Conservation (phyloP, 2,113 vertebrate species). For the Ciconia stormi region DNA sequence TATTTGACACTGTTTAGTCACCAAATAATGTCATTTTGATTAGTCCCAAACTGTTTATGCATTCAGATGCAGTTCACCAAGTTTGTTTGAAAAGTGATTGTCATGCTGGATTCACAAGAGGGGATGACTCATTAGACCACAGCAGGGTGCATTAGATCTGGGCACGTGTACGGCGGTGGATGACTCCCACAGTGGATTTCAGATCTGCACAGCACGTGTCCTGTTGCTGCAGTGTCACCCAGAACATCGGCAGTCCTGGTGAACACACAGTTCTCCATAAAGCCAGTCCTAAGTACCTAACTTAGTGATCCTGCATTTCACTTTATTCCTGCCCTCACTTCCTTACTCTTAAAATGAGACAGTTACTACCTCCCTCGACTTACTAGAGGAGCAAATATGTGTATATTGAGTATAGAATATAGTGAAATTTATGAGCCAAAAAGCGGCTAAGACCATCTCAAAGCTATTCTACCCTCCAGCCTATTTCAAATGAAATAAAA, state of each 20-base stretch:
- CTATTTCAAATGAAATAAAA: neutral
- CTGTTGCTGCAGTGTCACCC: neutral
- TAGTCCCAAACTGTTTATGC: neutral
- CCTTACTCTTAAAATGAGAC: neutral
- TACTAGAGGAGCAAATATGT: neutral
- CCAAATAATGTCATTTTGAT: neutral
- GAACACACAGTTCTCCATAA: neutral
- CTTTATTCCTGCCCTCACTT: neutral
- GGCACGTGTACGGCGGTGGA: rapidly evolving
- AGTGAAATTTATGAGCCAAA: neutral
- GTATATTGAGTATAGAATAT: neutral
- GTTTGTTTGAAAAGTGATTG: neutral
- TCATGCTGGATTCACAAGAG: neutral
- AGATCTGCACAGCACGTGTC: neutral
- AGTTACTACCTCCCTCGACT: neutral
- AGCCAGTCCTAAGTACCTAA: neutral
- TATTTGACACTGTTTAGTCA: neutral
- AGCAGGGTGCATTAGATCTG: neutral
- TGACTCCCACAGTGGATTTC: neutral
- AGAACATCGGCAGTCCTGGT: neutral
- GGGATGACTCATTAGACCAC: neutral
- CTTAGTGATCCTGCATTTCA: neutral
- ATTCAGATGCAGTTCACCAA: neutral
- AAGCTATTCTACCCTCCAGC: neutral
- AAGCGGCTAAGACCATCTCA: neutral